These are phyloP conservation scores for Phyllotreta striolata DNA, from an alignment of 2,888 invertebrate species.

Conservation along the genomic window DNA sequence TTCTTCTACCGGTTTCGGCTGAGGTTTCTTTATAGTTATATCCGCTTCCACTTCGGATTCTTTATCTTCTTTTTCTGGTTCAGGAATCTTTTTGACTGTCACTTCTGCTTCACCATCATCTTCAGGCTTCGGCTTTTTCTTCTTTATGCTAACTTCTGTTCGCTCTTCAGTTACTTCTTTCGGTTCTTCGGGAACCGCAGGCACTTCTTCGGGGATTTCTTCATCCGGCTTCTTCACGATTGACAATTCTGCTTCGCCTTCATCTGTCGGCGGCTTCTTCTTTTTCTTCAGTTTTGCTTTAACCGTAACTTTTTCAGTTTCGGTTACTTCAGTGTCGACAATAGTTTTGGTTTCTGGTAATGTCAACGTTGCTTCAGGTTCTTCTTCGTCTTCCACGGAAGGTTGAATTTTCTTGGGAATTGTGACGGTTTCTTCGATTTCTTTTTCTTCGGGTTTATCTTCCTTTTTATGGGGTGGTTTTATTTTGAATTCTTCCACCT, in stretches of 20 bases:
- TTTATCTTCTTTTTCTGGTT: slow-evolving; percentile 50
- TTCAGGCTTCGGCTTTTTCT: slow-evolving; percentile 46
- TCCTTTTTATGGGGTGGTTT: slow-evolving; percentile 59
- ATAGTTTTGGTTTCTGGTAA: slow-evolving; percentile 21
- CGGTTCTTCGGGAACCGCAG: slow-evolving; percentile 46
- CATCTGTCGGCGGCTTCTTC: slow-evolving; percentile 58
- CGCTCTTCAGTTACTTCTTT: slow-evolving; percentile 52
- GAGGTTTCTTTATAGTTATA: slow-evolving; percentile 41
- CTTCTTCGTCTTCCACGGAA: slow-evolving; percentile 50
- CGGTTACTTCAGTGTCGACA: slow-evolving; percentile 48
- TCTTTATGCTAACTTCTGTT: slow-evolving; percentile 55
- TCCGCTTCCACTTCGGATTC: slow-evolving; percentile 7
- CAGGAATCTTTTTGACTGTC: slow-evolving; percentile 48
- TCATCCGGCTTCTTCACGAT: slow-evolving; percentile 46
- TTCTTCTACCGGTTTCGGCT: slow-evolving; percentile 6
- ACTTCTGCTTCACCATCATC: slow-evolving; percentile 50
- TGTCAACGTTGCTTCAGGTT: slow-evolving; percentile 52
- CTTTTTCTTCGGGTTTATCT: slow-evolving; percentile 42
- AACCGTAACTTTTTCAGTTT: slow-evolving; percentile 36
- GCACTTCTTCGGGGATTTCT: slow-evolving; percentile 25
- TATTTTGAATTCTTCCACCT: slow-evolving; percentile 59
- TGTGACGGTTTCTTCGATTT: slow-evolving; percentile 43
- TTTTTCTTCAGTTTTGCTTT: slow-evolving; percentile 43
- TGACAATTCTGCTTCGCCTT: slow-evolving; percentile 47
- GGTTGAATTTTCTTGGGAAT: slow-evolving; percentile 40